Conservation (phyloP, 1,140 invertebrate species). For the Drosophila nasuta region DNA sequence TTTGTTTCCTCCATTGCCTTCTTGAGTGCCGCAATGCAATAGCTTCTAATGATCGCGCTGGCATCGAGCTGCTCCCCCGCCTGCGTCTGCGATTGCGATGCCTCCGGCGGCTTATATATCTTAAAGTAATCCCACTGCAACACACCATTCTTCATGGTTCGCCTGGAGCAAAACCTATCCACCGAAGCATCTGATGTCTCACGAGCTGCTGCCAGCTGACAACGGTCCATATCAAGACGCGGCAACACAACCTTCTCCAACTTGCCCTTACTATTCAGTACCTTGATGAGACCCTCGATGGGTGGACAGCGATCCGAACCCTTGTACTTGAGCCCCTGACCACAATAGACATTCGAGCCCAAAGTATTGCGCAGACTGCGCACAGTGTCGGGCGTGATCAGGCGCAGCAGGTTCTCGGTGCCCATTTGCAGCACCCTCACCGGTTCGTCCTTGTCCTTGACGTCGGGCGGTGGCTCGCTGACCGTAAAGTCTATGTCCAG, state of each 20-base stretch:
- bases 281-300: constrained; percentile 1
- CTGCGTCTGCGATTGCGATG: neutral
- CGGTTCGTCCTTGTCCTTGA: neutral
- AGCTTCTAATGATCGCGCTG: constrained; percentile 25
- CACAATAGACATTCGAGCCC: neutral
- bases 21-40: constrained; percentile 35
- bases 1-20: neutral
- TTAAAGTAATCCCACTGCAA: constrained; percentile 50
- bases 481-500: neutral
- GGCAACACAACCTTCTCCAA: neutral
- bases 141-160: neutral
- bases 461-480: neutral
- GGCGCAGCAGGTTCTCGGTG: neutral
- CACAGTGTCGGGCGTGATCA: neutral
- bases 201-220: neutral
- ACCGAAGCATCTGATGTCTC: neutral
- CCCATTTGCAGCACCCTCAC: constrained; percentile 2
- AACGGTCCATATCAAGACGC: neutral
- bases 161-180: neutral
- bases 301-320: neutral
- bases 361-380: neutral
- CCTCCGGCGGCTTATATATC: constrained; percentile 31
- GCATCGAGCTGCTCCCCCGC: constrained; percentile 9
- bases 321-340: neutral
- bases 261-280: neutral